phyloP scores from a whole-genome alignment of 2,113 vertebrate genomes.

The Pedetes capensis region DNA sequence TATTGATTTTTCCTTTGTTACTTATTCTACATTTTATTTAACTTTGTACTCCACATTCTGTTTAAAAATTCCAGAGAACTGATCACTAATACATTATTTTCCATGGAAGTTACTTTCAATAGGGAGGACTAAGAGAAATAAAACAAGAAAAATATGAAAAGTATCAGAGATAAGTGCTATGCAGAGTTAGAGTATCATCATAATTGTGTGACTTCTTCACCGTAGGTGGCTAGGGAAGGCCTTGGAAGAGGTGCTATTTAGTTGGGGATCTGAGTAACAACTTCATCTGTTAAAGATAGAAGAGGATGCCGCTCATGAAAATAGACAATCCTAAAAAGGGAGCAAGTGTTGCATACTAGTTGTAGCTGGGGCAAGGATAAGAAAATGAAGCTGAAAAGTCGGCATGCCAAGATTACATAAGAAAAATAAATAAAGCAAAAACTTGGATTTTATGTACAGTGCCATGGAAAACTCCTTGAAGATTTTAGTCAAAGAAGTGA shows the following conservation, averaged over 20 bases:
- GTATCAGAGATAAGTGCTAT: neutral
- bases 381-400: neutral
- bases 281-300: neutral
- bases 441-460: neutral
- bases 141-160: neutral
- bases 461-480: neutral
- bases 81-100: neutral
- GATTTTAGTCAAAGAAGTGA: neutral
- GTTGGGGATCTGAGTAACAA: neutral
- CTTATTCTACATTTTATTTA: too few relatives aligned
- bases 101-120: neutral
- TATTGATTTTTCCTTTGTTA: too few relatives aligned
- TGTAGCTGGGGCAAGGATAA: neutral
- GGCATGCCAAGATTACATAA: neutral
- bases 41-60: too few relatives aligned
- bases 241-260: neutral
- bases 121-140: neutral
- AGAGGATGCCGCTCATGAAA: neutral
- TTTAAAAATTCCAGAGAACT: neutral
- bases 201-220: neutral
- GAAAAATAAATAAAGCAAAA: neutral
- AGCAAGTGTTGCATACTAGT: neutral
- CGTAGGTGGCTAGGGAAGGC: neutral
- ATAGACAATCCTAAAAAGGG: neutral
- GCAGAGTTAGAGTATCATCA: neutral